Evolutionary conservation across 2,888 invertebrate species (phyloP).

Genomic region (Pinctada fucata): DNA sequence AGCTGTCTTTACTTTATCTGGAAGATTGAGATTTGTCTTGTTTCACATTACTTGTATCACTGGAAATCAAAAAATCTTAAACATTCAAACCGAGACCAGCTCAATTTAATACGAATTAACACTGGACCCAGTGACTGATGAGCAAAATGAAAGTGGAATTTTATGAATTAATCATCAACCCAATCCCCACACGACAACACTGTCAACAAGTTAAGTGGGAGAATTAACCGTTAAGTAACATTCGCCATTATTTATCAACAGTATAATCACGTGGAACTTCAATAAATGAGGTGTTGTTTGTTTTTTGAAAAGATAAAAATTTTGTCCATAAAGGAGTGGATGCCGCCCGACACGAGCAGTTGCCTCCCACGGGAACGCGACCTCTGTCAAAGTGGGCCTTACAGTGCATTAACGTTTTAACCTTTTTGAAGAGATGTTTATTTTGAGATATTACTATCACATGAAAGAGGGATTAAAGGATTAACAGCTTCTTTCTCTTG

Average conservation of each 20-base stretch:
- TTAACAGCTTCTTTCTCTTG: background rate
- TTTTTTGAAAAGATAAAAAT: background rate
- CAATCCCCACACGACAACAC: background rate
- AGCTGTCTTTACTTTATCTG: too few species aligned
- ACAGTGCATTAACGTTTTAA: background rate
- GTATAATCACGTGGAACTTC: background rate
- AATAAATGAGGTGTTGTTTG: background rate
- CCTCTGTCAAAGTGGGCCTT: background rate
- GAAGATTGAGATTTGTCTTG: too few species aligned
- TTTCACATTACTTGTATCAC: background rate
- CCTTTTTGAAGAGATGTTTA: background rate
- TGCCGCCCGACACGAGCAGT: background rate
- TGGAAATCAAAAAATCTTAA: background rate
- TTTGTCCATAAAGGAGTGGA: background rate
- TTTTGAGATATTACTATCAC: conserved; percentile 1
- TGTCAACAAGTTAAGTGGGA: conserved; percentile 1
- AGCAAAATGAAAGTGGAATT: conserved; percentile 1
- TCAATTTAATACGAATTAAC: background rate
- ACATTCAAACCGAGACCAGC: background rate
- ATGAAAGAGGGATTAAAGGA: conserved; percentile 4
- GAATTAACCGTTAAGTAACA: background rate
- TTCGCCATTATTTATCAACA: background rate
- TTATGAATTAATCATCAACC: background rate
- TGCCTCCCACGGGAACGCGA: background rate
- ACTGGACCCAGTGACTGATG: background rate